A percentile compares a stretch with the other conserved stretches of the same genome.
Evolutionary conservation across 2,797 vertebrate genomes (phyloP).

Genomic region (Sylvilagus floridanus): DNA sequence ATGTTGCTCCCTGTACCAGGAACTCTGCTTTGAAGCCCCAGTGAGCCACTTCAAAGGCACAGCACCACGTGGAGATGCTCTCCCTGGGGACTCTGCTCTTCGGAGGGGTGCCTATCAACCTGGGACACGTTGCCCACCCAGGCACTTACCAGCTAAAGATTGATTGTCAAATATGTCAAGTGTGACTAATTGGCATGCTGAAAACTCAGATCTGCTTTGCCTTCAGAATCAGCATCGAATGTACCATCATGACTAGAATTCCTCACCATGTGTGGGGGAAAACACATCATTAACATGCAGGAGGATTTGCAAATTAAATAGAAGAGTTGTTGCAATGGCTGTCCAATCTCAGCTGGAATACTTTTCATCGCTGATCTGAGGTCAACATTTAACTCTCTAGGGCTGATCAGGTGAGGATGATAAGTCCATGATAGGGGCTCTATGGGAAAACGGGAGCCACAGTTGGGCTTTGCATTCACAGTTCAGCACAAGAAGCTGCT

Average conservation of each 20-base stretch:
- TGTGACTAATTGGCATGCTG: not conserved
- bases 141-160: not conserved
- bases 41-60: conserved; percentile 69
- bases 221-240: not conserved
- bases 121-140: not conserved
- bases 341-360: not conserved
- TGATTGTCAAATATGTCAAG: not conserved
- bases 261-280: not conserved
- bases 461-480: not conserved
- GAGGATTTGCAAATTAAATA: not conserved
- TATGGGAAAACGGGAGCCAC: not conserved
- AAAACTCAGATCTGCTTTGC: not conserved
- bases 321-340: not conserved
- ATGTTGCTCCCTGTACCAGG: conserved; percentile 76
- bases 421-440: too few species aligned
- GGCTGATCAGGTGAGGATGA: not conserved
- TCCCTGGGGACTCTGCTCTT: not conserved
- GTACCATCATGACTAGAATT: not conserved
- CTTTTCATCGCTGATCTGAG: not conserved
- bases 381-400: not conserved
- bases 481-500: not conserved
- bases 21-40: conserved; percentile 74
- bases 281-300: not conserved
- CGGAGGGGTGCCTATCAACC: not conserved
- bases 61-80: not conserved